Evolutionary conservation across 2,888 invertebrate species (phyloP).

Genomic region (Melipona beecheii): DNA sequence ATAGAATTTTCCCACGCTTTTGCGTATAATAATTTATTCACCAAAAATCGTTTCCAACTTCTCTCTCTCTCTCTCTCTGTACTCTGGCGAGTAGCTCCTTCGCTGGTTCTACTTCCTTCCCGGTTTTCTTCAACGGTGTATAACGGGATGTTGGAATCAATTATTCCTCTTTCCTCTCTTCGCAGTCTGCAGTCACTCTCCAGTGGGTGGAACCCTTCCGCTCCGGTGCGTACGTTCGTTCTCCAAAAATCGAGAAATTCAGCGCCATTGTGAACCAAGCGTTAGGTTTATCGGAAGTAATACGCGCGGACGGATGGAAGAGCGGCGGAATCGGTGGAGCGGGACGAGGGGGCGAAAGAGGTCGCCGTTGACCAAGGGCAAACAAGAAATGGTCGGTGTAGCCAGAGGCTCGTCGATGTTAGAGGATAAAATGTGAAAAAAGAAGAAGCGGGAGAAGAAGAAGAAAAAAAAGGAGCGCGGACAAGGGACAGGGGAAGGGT

Average conservation of each 20-base stretch:
- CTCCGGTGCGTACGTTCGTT: background rate
- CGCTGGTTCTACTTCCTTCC: too few relatives aligned
- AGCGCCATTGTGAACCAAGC: background rate
- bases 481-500: background rate
- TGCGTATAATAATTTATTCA: background rate
- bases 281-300: background rate
- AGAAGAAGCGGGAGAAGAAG: too few relatives aligned
- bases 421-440: conserved; percentile 17
- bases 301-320: background rate
- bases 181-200: too few relatives aligned
- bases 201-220: background rate
- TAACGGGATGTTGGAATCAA: too few relatives aligned
- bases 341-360: conserved; percentile 15
- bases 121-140: too few relatives aligned
- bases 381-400: conserved; percentile 49
- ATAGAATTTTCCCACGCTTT: background rate
- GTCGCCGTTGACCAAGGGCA: conserved; percentile 45
- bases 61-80: background rate
- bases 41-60: background rate
- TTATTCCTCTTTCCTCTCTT: too few relatives aligned
- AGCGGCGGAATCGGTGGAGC: conserved; percentile 33
- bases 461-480: background rate
- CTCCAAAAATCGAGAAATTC: background rate
- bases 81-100: too few relatives aligned
- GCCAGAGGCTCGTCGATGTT: conserved; percentile 10